phyloP scores from a whole-genome alignment of 2,113 vertebrate genomes.

The Seriola aureovittata region DNA sequence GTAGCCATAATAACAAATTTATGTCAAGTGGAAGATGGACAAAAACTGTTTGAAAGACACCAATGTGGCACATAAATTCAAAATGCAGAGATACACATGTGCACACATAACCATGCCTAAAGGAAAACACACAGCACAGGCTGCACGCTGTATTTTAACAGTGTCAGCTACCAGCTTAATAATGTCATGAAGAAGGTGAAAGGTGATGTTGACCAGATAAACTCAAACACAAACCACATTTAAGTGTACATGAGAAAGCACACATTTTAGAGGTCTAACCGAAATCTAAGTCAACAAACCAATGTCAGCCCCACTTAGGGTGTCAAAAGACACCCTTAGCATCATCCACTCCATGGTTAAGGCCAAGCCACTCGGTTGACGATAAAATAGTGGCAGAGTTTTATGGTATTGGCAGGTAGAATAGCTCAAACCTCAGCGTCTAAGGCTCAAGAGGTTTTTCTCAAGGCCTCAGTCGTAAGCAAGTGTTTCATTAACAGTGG shows the following conservation, averaged over 20 bases:
- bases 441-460: constrained; percentile 59
- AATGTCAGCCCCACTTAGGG: constrained; percentile 11
- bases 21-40: neutral
- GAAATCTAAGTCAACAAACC: constrained; percentile 20
- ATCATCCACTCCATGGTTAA: constrained; percentile 27
- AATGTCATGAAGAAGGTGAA: constrained; percentile 34
- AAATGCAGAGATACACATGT: neutral
- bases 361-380: constrained; percentile 6
- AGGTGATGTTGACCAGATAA: constrained; percentile 37
- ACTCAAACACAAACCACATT: constrained; percentile 41
- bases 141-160: constrained; percentile 12
- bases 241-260: neutral
- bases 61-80: neutral
- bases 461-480: constrained; percentile 61
- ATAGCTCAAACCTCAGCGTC: constrained; percentile 49
- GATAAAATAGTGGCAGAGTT: constrained; percentile 41
- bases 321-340: constrained; percentile 16
- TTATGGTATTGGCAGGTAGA: constrained; percentile 55
- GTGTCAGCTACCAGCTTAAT: constrained; percentile 22
- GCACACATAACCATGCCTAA: constrained; percentile 8
- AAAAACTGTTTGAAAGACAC: neutral
- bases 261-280: constrained; percentile 3
- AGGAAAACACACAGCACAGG: constrained; percentile 32
- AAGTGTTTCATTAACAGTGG: constrained; percentile 85
- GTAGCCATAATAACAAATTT: constrained; percentile 8